Evolutionary conservation across 2,113 vertebrate genomes (phyloP), one percentile per base, ranked within the genome.

Genomic region (Larimichthys crocea): DNA sequence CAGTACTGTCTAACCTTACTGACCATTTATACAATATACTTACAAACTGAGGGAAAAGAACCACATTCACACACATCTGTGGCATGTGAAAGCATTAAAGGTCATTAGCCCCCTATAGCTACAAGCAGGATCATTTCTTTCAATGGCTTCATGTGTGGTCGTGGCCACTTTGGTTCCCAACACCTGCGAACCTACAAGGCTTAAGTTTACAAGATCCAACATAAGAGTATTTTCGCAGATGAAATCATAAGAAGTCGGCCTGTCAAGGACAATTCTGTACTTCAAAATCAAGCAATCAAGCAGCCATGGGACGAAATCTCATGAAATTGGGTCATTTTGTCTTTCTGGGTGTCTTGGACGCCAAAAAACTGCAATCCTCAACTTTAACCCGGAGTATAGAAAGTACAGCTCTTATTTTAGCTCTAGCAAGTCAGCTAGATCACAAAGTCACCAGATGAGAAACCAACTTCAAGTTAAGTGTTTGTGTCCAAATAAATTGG

Each of bases 181-280:
- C 76, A 63, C 72, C 67, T 63, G 80, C 20, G 49, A 56, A 44
- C 2, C 1, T 48, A 19, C 40, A 0, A 42, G 42, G 59, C 2
- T 63, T 74, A 64, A 40, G 48, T 20, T 74, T 82, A 73, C 79
- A 70, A 14, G n/a, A 52, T 40, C 50, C 68, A 57, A 46, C 68
- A 17, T 14, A 3, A 0, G 0, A 26, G 42, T 40, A 31, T 40
- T 57, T 74, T 19, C 22, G 46, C 4, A 10, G 22, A 44, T n/a
- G 5, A 26, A 24, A 0, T 31, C 2, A 17, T 6, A 31, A 26
- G 24, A 31, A 55, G 7, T 3, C 0, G 8, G 2, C 3, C 5
- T 59, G 12, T 59, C 6, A 19, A 55, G 31, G 46, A 22, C 5
- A 16, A 14, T 19, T 69, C 15, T 24, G 3, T 31, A 31, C 52